Conservation (phyloP, 2,797 vertebrate genomes). For the Siniperca scherzeri region DNA sequence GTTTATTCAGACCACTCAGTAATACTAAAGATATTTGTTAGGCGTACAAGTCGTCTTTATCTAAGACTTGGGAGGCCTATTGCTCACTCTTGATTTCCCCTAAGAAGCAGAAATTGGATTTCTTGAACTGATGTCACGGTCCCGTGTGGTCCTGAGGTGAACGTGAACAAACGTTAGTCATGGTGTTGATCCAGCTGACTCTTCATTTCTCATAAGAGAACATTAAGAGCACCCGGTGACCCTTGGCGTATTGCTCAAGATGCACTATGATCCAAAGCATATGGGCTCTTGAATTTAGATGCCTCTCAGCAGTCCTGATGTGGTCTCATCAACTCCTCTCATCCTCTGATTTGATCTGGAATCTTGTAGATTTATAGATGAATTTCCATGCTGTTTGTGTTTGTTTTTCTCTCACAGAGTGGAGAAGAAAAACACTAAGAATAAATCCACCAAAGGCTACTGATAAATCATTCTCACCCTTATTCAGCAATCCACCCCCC, state of each 20-base stretch:
- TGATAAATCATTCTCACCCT: constrained; percentile 55
- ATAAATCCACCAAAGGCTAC: constrained; percentile 46
- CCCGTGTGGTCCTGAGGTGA: constrained; percentile 69
- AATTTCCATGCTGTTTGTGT: constrained; percentile 38
- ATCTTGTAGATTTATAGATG: constrained; percentile 54
- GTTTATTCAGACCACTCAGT: constrained; percentile 71
- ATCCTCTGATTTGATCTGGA: constrained; percentile 57
- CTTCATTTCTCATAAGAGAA: constrained; percentile 76
- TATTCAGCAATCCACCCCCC: constrained; percentile 6
- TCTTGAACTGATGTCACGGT: constrained; percentile 77
- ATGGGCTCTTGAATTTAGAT: constrained; percentile 53
- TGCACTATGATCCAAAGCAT: constrained; percentile 71
- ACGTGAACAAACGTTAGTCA: constrained; percentile 78
- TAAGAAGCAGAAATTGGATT: constrained; percentile 70
- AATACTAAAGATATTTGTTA: constrained; percentile 74
- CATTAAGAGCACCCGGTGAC: constrained; percentile 65
- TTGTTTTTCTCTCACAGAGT: constrained; percentile 27
- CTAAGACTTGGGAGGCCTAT: constrained; percentile 71
- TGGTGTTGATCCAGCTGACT: constrained; percentile 79
- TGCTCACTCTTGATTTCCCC: constrained; percentile 78
- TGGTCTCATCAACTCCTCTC: constrained; percentile 49
- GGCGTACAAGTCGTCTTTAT: constrained; percentile 71
- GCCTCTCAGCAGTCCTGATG: constrained; percentile 40
- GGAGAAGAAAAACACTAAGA: constrained; percentile 39
- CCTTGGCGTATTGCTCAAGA: constrained; percentile 68